Percentiles rank a stretch among this genome's conserved stretches.
Evolutionary conservation across 2,113 vertebrate genomes (phyloP).

Genomic region (Brachypodius melanocephalos): DNA sequence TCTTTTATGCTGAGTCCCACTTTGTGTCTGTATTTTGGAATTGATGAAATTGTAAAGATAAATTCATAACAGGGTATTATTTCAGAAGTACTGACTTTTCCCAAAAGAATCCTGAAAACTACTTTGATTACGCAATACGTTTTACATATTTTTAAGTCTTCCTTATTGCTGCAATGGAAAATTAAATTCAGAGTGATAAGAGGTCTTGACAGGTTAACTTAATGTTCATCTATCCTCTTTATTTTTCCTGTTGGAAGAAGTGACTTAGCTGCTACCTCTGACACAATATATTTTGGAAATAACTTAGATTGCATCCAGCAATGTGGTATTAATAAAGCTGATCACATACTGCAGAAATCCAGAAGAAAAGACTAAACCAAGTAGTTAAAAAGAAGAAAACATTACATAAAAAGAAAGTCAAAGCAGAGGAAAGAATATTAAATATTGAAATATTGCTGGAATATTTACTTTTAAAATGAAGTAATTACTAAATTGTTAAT

Average conservation of each 20-base stretch:
- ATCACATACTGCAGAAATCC: neutral
- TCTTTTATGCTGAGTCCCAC: neutral
- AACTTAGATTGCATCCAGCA: neutral
- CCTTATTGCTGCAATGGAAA: neutral
- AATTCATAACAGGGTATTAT: neutral
- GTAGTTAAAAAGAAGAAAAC: neutral
- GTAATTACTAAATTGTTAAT: neutral
- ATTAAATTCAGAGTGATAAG: neutral
- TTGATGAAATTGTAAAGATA: neutral
- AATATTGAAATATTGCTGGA: neutral
- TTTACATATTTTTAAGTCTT: neutral
- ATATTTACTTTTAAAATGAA: neutral
- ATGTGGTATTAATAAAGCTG: fast-evolving
- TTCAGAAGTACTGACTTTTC: neutral
- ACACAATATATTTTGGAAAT: neutral
- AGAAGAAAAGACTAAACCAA: neutral
- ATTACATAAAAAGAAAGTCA: neutral
- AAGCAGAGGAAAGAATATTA: neutral
- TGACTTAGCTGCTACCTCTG: neutral
- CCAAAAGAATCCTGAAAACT: neutral
- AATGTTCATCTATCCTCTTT: neutral
- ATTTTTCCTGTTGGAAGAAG: neutral
- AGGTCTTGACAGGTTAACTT: neutral
- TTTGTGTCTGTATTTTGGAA: neutral
- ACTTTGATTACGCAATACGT: neutral